Evolutionary conservation across 2,113 vertebrate genomes (phyloP).

Genomic region (Gnathonemus longibarbis): DNA sequence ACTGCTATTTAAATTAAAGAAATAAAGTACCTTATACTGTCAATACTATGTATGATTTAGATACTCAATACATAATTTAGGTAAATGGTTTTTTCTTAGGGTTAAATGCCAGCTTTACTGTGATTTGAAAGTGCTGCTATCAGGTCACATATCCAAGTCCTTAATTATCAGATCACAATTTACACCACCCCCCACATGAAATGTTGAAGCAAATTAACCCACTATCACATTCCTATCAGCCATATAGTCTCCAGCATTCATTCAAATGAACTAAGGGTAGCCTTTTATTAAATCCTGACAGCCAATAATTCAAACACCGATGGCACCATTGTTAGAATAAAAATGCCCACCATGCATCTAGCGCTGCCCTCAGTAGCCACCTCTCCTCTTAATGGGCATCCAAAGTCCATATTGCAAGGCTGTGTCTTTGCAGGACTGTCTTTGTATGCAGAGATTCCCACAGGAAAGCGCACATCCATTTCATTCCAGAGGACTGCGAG

Average conservation of each 20-base stretch:
- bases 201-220: not conserved
- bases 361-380: not conserved
- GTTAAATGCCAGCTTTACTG: not conserved
- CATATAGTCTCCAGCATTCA: not conserved
- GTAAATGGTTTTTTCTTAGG: not conserved
- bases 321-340: not conserved
- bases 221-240: not conserved
- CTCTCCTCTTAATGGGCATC: not conserved
- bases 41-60: not conserved
- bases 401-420: not conserved
- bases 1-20: not conserved
- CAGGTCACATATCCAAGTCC: not conserved
- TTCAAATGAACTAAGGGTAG: not conserved
- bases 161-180: not conserved
- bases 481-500: slow-evolving; percentile 28
- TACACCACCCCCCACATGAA: not conserved
- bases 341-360: not conserved
- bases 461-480: slow-evolving; percentile 30
- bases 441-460: slow-evolving; percentile 19
- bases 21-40: not conserved
- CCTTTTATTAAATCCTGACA: not conserved
- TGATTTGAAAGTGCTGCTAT: not conserved
- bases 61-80: not conserved
- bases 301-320: slow-evolving; percentile 3
- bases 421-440: slow-evolving; percentile 7